phyloP scores from a whole-genome alignment of 2,113 vertebrate species.

The Phalacrocorax pelagicus region DNA sequence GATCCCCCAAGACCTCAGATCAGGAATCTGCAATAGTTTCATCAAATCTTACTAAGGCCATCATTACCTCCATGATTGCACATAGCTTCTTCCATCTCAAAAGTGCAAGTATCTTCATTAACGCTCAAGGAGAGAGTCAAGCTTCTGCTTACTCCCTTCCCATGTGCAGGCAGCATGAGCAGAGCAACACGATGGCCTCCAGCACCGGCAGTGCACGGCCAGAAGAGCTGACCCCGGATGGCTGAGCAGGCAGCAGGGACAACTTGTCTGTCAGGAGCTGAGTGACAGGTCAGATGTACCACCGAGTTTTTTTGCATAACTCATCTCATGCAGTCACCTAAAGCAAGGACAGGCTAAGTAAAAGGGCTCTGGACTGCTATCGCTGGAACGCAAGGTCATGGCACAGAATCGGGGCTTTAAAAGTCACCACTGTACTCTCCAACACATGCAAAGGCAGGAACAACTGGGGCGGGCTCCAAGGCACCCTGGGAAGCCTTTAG shows the following conservation, averaged over 20 bases:
- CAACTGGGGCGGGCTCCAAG: background rate
- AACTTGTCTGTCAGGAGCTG: background rate
- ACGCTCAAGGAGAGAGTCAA: background rate
- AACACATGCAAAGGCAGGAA: background rate
- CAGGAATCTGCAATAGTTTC: background rate
- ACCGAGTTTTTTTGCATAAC: background rate
- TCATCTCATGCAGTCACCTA: background rate
- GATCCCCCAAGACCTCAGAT: background rate
- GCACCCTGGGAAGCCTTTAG: background rate
- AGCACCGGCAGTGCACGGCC: accelerated
- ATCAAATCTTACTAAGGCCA: background rate
- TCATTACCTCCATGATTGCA: background rate
- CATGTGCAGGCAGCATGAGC: accelerated
- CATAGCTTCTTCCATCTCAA: background rate
- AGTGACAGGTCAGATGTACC: background rate
- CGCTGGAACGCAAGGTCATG: background rate
- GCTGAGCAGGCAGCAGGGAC: background rate
- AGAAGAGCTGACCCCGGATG: background rate
- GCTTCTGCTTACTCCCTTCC: background rate
- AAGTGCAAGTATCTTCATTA: background rate
- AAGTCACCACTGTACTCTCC: background rate
- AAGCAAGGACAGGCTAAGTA: background rate
- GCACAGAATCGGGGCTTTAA: background rate
- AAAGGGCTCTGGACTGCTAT: background rate
- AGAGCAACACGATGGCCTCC: background rate